Evolutionary conservation across 2,888 invertebrate species (phyloP), one percentile per base, ranked within the genome.

Genomic region (Gymnosoma rotundatum): DNA sequence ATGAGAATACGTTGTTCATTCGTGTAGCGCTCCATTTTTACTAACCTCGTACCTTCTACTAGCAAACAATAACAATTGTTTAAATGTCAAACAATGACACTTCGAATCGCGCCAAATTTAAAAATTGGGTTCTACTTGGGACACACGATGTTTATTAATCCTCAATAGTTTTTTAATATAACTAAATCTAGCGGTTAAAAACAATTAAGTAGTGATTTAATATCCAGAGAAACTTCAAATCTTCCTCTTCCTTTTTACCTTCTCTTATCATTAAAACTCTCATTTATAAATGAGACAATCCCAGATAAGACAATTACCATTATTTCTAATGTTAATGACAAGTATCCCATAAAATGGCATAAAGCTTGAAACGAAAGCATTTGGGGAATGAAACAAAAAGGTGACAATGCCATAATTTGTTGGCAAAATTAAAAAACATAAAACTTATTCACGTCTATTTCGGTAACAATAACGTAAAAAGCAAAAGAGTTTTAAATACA

Each of bases 361-460:
- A 67, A 74, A 72, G 42, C 64, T 70, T 16, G 20, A 14, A 74
- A 73, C n/a, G n/a, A 54, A 69, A 50, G 45, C 56, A 52, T 73
- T 67, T 79, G 58, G 38, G 50, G 56, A 73, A 50, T 38, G 64
- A 48, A 50, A 36, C 42, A 75, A 86, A 84, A 86, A 87, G 87
- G 87, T 88, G 85, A 86, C 87, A 87, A 86, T 87, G 78, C 86
- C 87, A 87, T 87, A 88, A 89, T 89, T 89, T 89, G 88, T 88
- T 88, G 86, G 78, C 85, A 52, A 84, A 84, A 84, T 84, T 84
- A 78, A 81, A 84, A 84, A 81, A 58, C 78, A 81, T 78, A 78
- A 78, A 78, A 61, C 85, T 87, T 88, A 86, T 87, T 83, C 86
- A 87, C 86, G 85, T 38, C 32, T 42, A 42, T 10, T 64, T 54